These are phyloP conservation scores for Grallaria varia DNA, from an alignment of 2,113 vertebrate genomes.

Conservation along the genomic window DNA sequence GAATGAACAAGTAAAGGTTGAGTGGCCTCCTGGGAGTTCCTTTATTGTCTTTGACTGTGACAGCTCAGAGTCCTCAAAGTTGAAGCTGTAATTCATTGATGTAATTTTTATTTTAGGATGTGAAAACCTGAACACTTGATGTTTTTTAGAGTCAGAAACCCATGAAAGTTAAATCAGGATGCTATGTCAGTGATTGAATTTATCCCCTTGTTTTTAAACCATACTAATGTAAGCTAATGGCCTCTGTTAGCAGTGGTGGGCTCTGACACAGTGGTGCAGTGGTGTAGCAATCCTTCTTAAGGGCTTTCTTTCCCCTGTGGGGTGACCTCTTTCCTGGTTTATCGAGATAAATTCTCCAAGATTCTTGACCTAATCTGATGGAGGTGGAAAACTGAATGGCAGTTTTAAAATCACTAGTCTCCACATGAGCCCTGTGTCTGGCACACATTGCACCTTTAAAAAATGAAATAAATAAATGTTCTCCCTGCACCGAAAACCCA, in stretches of 20 bases:
- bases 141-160: background rate
- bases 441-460: background rate
- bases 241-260: background rate
- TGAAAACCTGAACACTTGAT: background rate
- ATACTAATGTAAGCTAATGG: background rate
- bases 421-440: background rate
- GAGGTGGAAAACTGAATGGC: background rate
- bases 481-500: background rate
- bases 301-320: background rate
- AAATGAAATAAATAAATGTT: background rate
- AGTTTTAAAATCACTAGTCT: background rate
- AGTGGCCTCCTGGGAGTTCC: background rate
- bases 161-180: background rate
- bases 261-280: background rate
- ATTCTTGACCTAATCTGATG: slow-evolving; percentile 20
- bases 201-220: background rate
- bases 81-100: background rate
- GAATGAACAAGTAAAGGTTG: slow-evolving; percentile 44
- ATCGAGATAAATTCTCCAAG: slow-evolving; percentile 19
- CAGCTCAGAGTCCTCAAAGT: background rate
- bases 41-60: background rate
- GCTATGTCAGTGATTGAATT: background rate
- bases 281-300: background rate
- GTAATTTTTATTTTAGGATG: slow-evolving; percentile 13
- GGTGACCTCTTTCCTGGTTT: slow-evolving; percentile 9